Base-by-base conservation (phyloP, 2,888 invertebrate species). In the Catotricha subobsoleta region DNA sequence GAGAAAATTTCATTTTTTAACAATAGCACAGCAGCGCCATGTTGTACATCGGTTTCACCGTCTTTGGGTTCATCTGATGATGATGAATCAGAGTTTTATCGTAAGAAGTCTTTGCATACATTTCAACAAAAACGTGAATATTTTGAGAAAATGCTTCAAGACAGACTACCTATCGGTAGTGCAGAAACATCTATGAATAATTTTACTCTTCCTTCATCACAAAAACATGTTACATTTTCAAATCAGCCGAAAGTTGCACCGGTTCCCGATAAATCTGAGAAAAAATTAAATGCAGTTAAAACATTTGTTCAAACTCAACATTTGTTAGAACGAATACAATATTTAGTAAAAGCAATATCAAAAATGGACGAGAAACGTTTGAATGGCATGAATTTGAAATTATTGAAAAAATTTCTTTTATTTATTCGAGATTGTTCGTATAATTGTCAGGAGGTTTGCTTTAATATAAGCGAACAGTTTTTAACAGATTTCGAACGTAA, bases 361-460 rank as follows among this genome's bases (percentile, higher is more conserved):
- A 8, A 36, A 18, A 28, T 39, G n/a, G 35, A 33, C 16, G 39
- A 34, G 27, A 28, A 41, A 31, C 36, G 39, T 21, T 36, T 39
- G 31, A 35, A 25, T 19, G 23, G 29, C 27, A 27, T 41, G 23
- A 41, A 39, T 39, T 41, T 38, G 23, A 31, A 31, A 23, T 31
- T 39, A 21, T 31, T 44, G 10, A 41, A 44, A 21, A 39, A 44
- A 28, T 44, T 41, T 31, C 25, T 44, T 3, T 35, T 23, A 30
- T 33, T 42, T 25, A 18, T 44, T 19, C 42, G 42, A 13, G 36
- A 21, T 18, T 44, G 37, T 21, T 39, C 44, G 27, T 38, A 42
- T 37, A 29, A 37, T 28, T 44, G 40, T 20, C 21, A 23, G 5
- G 19, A 23, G 6, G 31, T 40, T 3, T 40, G 27, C 9, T 19